These are phyloP conservation scores for Allacma fusca DNA, from an alignment of 2,888 invertebrate species.

Conservation along the genomic window DNA sequence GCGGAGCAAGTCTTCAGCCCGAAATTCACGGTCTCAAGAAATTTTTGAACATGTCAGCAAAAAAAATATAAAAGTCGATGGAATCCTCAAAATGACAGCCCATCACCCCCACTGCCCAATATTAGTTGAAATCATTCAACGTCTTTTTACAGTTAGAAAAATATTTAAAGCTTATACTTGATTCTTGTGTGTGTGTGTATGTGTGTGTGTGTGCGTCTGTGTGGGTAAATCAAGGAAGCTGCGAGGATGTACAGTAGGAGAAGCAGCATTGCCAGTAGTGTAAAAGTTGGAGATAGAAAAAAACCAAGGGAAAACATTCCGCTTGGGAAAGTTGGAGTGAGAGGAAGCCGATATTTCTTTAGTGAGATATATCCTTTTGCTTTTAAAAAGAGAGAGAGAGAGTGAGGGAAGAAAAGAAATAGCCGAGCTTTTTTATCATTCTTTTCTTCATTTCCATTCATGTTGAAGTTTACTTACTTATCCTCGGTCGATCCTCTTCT, in stretches of 20 bases:
- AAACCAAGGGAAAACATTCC: background rate
- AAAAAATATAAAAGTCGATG: slow-evolving; percentile 18
- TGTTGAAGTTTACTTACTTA: slow-evolving; percentile 29
- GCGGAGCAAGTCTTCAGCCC: background rate
- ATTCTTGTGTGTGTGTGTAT: no score
- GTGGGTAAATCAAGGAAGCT: no score
- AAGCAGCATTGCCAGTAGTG: no score
- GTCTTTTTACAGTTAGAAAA: background rate
- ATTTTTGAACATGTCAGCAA: slow-evolving; percentile 20
- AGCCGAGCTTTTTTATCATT: slow-evolving; percentile 16
- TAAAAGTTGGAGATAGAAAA: no score
- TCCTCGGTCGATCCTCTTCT: slow-evolving; percentile 19
- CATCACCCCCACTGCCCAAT: no score
- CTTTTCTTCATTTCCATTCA: slow-evolving; percentile 33
- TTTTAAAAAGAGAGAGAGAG: slow-evolving; percentile 3
- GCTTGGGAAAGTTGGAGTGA: background rate
- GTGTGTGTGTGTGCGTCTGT: no score
- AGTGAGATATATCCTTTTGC: slow-evolving; percentile 8
- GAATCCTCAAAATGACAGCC: slow-evolving; percentile 5
- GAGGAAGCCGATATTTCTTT: background rate
- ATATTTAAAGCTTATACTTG: slow-evolving; percentile 14
- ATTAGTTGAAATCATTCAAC: no score
- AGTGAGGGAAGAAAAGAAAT: slow-evolving; percentile 20
- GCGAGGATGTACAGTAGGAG: no score
- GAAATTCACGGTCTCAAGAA: background rate